Conservation (phyloP, 2,113 vertebrate genomes). For the Eubucco bourcierii region DNA sequence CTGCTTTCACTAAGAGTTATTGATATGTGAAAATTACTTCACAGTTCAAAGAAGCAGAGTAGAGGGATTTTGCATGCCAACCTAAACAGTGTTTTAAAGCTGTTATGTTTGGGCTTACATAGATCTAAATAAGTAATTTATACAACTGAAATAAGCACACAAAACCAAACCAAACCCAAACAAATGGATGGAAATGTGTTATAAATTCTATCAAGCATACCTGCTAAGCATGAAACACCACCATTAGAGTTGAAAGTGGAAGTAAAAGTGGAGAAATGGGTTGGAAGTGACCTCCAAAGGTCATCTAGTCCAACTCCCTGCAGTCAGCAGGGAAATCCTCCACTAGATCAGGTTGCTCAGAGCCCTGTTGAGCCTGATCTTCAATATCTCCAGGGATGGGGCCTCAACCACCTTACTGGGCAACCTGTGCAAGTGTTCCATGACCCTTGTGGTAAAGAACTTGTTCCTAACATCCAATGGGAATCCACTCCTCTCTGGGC, state of each 20-base stretch:
- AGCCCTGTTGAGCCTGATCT: too few species aligned
- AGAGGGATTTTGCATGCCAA: fast-evolving
- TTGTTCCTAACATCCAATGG: too few species aligned
- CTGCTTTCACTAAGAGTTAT: neutral
- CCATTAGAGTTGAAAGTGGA: neutral
- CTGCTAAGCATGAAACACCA: neutral
- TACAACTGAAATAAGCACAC: neutral
- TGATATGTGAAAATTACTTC: neutral
- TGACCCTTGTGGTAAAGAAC: too few species aligned
- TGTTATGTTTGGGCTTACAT: neutral
- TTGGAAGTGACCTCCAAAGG: too few species aligned
- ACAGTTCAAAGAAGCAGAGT: neutral
- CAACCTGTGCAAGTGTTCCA: too few species aligned
- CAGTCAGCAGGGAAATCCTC: too few species aligned
- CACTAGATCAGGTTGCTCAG: too few species aligned
- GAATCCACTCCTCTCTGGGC: too few species aligned
- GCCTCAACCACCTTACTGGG: too few species aligned
- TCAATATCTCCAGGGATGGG: too few species aligned
- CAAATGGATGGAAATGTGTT: neutral
- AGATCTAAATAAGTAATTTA: neutral
- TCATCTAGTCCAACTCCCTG: too few species aligned
- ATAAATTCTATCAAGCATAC: neutral
- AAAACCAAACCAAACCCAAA: neutral
- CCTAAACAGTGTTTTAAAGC: neutral
- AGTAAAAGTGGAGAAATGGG: neutral